Evolutionary conservation across 1,140 invertebrate genomes (phyloP).

Genomic region (Hirudo medicinalis): DNA sequence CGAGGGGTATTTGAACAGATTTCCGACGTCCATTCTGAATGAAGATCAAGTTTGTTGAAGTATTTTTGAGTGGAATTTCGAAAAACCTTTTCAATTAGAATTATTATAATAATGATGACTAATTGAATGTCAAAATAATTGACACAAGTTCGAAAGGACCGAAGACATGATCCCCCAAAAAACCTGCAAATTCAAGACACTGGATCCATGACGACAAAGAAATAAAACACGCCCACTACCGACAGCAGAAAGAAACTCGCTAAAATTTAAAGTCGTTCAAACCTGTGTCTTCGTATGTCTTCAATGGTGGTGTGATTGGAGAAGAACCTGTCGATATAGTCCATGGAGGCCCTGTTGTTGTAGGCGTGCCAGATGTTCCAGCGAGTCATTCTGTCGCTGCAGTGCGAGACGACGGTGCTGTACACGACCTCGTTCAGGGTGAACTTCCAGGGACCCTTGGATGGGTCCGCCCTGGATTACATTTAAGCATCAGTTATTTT

Average conservation of each 20-base stretch:
- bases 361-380: conserved; percentile 70
- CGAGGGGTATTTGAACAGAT: conserved; percentile 60
- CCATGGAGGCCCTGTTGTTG: conserved; percentile 53
- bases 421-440: conserved; percentile 58
- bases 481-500: too few species aligned
- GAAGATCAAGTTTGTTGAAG: too few species aligned
- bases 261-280: neutral
- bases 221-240: too few species aligned
- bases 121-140: too few species aligned
- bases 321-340: conserved; percentile 24
- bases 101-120: too few species aligned
- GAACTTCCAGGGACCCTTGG: conserved; percentile 42
- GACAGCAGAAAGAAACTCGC: neutral
- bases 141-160: too few species aligned
- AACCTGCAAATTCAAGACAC: too few species aligned
- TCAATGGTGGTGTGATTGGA: conserved; percentile 63
- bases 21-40: conserved; percentile 54
- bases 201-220: too few species aligned
- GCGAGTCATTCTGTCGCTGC: conserved; percentile 58
- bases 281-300: conserved; percentile 55
- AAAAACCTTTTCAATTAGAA: too few species aligned
- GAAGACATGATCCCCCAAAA: too few species aligned
- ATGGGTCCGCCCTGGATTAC: conserved; percentile 41
- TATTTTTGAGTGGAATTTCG: too few species aligned
- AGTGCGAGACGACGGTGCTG: conserved; percentile 62